Base-by-base conservation (phyloP, 2,797 vertebrate species). In the Falco cherrug region DNA sequence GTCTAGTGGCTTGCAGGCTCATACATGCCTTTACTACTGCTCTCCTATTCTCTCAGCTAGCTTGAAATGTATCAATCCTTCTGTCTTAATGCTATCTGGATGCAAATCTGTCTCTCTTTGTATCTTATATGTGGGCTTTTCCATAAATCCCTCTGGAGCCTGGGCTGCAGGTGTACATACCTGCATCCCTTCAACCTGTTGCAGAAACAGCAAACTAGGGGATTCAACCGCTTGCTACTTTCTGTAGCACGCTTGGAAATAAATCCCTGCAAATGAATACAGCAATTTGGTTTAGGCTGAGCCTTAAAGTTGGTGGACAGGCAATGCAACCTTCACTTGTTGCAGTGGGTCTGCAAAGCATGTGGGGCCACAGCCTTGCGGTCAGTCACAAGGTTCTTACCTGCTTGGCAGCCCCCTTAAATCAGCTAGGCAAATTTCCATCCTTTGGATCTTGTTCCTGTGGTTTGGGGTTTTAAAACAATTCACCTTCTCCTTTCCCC, bases 321-420 rank as follows among this genome's bases (percentile, higher is more conserved):
- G 18, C 18, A 56, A 7, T 10, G 15, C 7, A 16, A 68, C 28
- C n/a, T 21, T 57, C 5, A 0, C 3, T 69, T 48, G 5, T 29
- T 22, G 48, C 43, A 26, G 28, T 9, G 53, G 47, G 11, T 37
- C 20, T 16, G 24, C 11, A 9, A 29, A 6, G 25, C 5, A 4
- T 3, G 9, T 1, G 2, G 37, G 25, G 39, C 29, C 8, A 5
- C 12, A 26, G 51, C 54, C 4, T 67, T 85, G 56, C 31, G 2
- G 3, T 37, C 3, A 3, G 13, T 78, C 37, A 9, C 19, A 11
- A 24, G 0, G 0, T 45, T 43, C 29, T 74, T 19, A 31, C 3
- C 74, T 75, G 31, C 39, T 82, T 79, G 63, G 26, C 26, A 94
- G 50, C 50, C 69, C 59, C 39, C 16, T 83, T 69, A 6, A 60